Percentiles rank a stretch among this genome's conserved stretches.
phyloP scores from a whole-genome alignment of 1,140 invertebrate genomes.

The Trachymyrmex cornetzi region DNA sequence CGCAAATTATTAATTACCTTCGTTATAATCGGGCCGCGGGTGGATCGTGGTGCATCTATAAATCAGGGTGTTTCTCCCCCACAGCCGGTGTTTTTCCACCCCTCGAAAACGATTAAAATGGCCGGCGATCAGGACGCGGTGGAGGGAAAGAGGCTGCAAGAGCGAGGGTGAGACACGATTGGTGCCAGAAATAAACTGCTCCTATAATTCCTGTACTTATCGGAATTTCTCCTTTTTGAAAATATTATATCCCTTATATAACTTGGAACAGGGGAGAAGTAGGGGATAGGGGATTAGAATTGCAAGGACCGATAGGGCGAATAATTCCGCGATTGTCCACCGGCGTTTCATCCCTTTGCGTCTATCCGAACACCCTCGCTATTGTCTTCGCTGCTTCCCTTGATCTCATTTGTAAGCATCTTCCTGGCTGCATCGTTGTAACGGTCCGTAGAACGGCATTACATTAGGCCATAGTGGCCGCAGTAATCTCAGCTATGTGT shows the following conservation, averaged over 20 bases:
- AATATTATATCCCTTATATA: slow-evolving; percentile 68
- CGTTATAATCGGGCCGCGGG: slow-evolving; percentile 58
- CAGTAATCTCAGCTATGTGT: slow-evolving; percentile 85
- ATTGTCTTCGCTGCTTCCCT: slow-evolving; percentile 52
- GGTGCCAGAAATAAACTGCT: slow-evolving; percentile 76
- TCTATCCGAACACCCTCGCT: not conserved
- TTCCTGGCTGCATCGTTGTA: slow-evolving; percentile 79
- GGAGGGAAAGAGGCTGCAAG: not conserved
- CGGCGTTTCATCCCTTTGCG: not conserved
- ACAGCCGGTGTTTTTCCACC: slow-evolving; percentile 68
- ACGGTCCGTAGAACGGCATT: slow-evolving; percentile 77
- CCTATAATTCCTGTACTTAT: slow-evolving; percentile 75
- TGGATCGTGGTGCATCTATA: slow-evolving; percentile 61
- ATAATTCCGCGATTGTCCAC: slow-evolving; percentile 48
- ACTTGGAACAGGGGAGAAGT: not conserved
- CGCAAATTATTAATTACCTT: slow-evolving; percentile 75
- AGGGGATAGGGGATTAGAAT: not conserved
- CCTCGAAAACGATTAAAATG: slow-evolving; percentile 75
- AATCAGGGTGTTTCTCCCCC: slow-evolving; percentile 56
- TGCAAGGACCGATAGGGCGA: slow-evolving; percentile 21
- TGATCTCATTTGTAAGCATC: slow-evolving; percentile 72
- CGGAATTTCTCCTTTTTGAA: slow-evolving; percentile 68
- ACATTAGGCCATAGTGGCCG: slow-evolving; percentile 80
- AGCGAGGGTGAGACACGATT: slow-evolving; percentile 48
- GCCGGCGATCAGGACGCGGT: slow-evolving; percentile 14